Evolutionary conservation across 1,140 invertebrate species (phyloP).

Genomic region (Caenorhabditis briggsae): DNA sequence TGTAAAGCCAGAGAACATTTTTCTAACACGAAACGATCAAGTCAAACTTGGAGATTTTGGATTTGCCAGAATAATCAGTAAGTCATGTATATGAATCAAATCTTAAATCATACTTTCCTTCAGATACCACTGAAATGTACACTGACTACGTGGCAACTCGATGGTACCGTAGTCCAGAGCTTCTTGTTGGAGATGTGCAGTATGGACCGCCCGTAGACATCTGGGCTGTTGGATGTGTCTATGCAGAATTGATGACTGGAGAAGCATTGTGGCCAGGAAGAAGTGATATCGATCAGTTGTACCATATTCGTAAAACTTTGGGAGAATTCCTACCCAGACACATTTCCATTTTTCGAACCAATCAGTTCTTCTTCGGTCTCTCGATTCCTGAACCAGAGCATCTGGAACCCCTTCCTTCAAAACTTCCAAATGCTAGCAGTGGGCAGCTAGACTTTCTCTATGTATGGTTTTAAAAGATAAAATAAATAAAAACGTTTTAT

Average conservation of each 20-base stretch:
- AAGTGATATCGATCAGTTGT: conserved; percentile 97
- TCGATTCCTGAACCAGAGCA: conserved; percentile 86
- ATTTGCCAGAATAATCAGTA: conserved; percentile 95
- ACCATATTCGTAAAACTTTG: conserved; percentile 89
- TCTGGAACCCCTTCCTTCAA: conserved; percentile 75
- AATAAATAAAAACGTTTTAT: conserved; percentile 59
- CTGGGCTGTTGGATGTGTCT: conserved; percentile 91
- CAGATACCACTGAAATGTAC: conserved; percentile 91
- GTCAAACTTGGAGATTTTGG: conserved; percentile 99
- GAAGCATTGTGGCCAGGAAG: conserved; percentile 97
- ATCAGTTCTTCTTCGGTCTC: conserved; percentile 92
- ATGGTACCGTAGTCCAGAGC: conserved; percentile 94
- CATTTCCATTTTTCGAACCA: conserved; percentile 93
- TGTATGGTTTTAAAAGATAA: conserved; percentile 34
- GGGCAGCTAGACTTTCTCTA: conserved; percentile 65
- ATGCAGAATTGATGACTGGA: conserved; percentile 93
- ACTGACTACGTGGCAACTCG: conserved; percentile 99
- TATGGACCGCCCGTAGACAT: conserved; percentile 97
- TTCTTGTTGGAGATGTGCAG: conserved; percentile 94
- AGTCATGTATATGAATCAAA: conserved; percentile 76
- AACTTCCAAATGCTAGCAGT: conserved; percentile 64
- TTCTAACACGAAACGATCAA: conserved; percentile 91
- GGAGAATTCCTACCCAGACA: conserved; percentile 92
- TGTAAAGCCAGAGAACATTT: conserved; percentile 94
- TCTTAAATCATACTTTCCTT: conserved; percentile 59